Evolutionary conservation across 2,797 vertebrate species (phyloP), one percentile per base, ranked within the genome.

Genomic region (Rousettus madagascariensis): DNA sequence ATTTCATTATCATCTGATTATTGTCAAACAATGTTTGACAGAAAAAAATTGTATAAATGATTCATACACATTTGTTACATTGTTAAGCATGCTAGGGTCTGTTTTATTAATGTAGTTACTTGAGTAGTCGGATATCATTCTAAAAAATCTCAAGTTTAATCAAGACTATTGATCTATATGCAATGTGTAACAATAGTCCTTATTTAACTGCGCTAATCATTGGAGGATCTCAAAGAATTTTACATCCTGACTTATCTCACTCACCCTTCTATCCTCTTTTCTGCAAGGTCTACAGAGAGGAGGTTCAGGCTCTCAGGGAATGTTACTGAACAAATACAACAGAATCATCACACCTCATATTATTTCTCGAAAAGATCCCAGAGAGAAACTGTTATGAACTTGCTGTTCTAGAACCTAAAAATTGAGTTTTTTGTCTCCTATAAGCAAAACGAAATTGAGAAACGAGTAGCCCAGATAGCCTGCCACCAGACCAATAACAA

Each of bases 1-100:
- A 98, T 98, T 98, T 98, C 98, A 98, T 99, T 99, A 98, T 98
- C 98, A 98, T 98, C 97, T 68, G 97, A 98, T 98, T 98, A 98
- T 98, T 98, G 98, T 98, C 98, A 98, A 98, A 99, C 98, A 98
- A 98, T 69, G 30, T 98, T 98, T 98, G 98, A 98, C 97, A 98
- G 97, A 59, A 89, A 98, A 97, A 98, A 98, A 97, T 80, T 0
- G 6, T 97, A 97, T 98, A 98, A 98, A 98, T 98, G 97, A 98
- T 98, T 98, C 97, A 97, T 95, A 98, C 96, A 95, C 68, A 93
- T 93, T 0, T 97, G 98, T 98, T 98, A 98, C 65, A 8, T 90
- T 98, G 97, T 97, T 94, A 96, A 94, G 94, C 95, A 90, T 84
- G 88, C 66, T 61, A 79, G 86, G 85, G 96, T 92, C 97, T 97